A percentile compares a stretch with the other conserved stretches of the same genome.
Evolutionary conservation across 1,140 invertebrate species (phyloP).

Genomic region (Nautilus pompilius): DNA sequence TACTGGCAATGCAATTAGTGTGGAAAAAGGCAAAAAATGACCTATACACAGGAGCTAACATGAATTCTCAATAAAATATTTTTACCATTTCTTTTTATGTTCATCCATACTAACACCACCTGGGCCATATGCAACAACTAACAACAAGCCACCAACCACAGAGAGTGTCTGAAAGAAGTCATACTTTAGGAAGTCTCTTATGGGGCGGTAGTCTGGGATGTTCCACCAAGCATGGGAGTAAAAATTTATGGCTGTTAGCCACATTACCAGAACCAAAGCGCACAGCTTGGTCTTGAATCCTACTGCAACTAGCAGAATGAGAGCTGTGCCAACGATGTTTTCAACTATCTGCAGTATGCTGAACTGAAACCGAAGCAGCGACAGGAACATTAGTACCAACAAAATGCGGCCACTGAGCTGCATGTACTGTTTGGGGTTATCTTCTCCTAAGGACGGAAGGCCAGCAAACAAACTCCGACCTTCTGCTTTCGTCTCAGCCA

Average conservation of each 20-base stretch:
- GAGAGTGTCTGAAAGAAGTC: slow-evolving; percentile 99
- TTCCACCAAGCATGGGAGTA: slow-evolving; percentile 99
- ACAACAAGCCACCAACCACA: slow-evolving; percentile 96
- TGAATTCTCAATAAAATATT: not conserved
- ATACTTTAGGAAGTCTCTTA: slow-evolving; percentile 99
- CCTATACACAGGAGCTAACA: too few species aligned
- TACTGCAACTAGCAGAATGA: slow-evolving; percentile 95
- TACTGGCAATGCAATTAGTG: too few species aligned
- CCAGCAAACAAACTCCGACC: slow-evolving; percentile 91
- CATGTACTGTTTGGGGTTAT: slow-evolving; percentile 96
- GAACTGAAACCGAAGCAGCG: slow-evolving; percentile 85
- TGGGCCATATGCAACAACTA: slow-evolving; percentile 97
- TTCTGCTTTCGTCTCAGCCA: slow-evolving; percentile 91
- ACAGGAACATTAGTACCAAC: slow-evolving; percentile 98
- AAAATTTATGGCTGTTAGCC: slow-evolving; percentile 87
- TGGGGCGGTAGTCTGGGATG: slow-evolving; percentile 88
- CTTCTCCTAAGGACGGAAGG: slow-evolving; percentile 93
- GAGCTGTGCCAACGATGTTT: slow-evolving; percentile 86
- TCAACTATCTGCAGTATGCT: slow-evolving; percentile 69
- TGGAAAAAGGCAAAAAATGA: too few species aligned
- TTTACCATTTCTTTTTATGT: slow-evolving; percentile 97
- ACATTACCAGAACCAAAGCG: slow-evolving; percentile 86
- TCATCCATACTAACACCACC: slow-evolving; percentile 98
- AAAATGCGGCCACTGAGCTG: slow-evolving; percentile 93
- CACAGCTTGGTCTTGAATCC: slow-evolving; percentile 98